A percentile compares a stretch with the other conserved stretches of the same genome.
Evolutionary conservation across 2,888 invertebrate species (phyloP).

Genomic region (Catocala fraxini): DNA sequence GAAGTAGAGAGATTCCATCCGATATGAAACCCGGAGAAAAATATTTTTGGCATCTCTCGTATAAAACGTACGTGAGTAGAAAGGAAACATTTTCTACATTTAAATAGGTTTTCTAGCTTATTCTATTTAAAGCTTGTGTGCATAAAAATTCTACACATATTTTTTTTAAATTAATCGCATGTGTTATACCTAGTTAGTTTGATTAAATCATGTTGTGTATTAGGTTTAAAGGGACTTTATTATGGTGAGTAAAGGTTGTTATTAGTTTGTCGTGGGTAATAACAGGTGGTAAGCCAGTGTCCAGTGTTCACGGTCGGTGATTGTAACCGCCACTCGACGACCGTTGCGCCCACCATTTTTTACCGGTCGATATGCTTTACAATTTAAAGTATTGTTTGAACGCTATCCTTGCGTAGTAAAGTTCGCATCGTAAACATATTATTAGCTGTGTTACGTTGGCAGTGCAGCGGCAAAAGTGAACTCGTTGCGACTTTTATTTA

Average conservation of each 20-base stretch:
- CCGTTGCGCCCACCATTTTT: slow-evolving; percentile 66
- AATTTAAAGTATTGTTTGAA: slow-evolving; percentile 41
- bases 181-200: slow-evolving; percentile 10
- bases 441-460: not conserved
- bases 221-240: slow-evolving; percentile 19
- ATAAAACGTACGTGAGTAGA: slow-evolving; percentile 1
- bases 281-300: slow-evolving; percentile 66
- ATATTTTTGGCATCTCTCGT: slow-evolving; percentile 3
- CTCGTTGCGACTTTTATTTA: too few species aligned
- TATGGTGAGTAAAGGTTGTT: slow-evolving; percentile 30
- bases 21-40: not conserved
- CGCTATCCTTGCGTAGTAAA: slow-evolving; percentile 23
- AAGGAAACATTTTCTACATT: not conserved
- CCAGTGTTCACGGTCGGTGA: slow-evolving; percentile 75
- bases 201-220: slow-evolving; percentile 22
- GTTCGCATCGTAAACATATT: not conserved
- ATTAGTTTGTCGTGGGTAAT: slow-evolving; percentile 35
- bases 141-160: not conserved
- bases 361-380: slow-evolving; percentile 55
- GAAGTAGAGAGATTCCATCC: not conserved
- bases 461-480: too few species aligned
- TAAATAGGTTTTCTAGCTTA: not conserved
- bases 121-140: not conserved
- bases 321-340: slow-evolving; percentile 73
- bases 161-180: slow-evolving; percentile 6